Base-by-base conservation (phyloP, 2,113 vertebrate species). In the Megaleporinus macrocephalus region DNA sequence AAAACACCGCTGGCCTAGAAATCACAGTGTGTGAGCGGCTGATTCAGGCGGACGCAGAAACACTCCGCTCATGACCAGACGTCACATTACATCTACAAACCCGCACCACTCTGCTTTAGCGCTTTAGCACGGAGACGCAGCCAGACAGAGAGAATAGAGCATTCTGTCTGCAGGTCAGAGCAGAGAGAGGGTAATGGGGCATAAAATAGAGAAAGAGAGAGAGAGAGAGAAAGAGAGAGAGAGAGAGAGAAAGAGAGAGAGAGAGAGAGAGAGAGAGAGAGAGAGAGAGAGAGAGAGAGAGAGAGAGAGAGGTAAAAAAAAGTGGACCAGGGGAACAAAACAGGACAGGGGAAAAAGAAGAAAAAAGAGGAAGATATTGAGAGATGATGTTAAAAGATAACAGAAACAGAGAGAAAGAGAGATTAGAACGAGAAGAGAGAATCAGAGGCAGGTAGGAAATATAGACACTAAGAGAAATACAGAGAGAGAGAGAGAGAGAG, bases 181-280 rank as follows among this genome's bases (percentile, higher is more conserved):
- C 78, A 80, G 27, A 22, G 78, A 20, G 24, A 70, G 62, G 69
- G 69, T 80, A 80, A 80, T 80, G 69, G 78, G 55, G 69, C 78
- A 30, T 80, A 65, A 55, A 65, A 57, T 33, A 24, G 44, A 26
- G 26, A 80, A 70, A 51, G 72, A 84, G 83, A 30, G 15, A 30
- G 26, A 26, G n/a, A 26, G 26, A 51, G 49, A 51, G 49, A 51
- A 15, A 51, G 49, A 51, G 49, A 51, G 49, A 51, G 49, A 51
- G 49, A 16, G 49, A 51, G 49, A 51, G 49, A 49, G 47, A 49
- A 11, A 49, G 47, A 49, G 11, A 49, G 47, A 49, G 14, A 49
- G 47, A 49, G 47, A 49, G 47, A 49, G 47, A n/a, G 33, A 26
- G 36, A 36, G 36, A 36, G 36, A 36, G 36, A 36, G 36, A 36